Conservation (phyloP, 2,797 vertebrate genomes). For the Prunella strophiata region DNA sequence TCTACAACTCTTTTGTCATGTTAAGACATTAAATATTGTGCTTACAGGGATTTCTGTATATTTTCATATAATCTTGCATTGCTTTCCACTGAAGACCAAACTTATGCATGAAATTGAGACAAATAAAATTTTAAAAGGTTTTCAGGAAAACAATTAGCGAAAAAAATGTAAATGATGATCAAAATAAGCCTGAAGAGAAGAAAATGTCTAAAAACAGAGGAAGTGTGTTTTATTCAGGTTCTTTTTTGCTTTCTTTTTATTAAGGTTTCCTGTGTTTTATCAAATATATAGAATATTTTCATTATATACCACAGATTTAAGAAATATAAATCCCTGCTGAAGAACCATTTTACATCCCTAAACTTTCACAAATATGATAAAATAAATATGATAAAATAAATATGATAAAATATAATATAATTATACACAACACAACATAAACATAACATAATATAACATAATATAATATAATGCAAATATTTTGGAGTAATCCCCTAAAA, state of each 20-base stretch:
- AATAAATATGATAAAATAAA: no score
- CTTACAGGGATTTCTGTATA: neutral
- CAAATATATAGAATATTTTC: neutral
- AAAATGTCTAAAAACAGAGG: neutral
- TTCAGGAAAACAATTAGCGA: neutral
- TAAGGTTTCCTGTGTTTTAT: neutral
- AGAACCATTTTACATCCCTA: neutral
- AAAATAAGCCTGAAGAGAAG: neutral
- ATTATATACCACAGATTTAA: neutral
- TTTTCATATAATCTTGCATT: neutral
- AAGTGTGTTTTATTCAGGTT: neutral
- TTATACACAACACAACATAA: no score
- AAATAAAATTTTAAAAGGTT: neutral
- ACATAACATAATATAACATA: no score
- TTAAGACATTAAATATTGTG: neutral
- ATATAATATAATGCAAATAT: neutral
- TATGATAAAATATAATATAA: no score
- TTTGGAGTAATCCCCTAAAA: neutral
- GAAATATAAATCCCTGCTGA: neutral
- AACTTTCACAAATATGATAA: no score
- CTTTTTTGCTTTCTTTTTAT: neutral
- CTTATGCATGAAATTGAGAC: neutral
- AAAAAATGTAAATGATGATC: neutral
- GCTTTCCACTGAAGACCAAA: neutral
- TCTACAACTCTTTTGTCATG: neutral